Evolutionary conservation across 1,140 invertebrate species (phyloP).

Genomic region (Drosophila azteca): DNA sequence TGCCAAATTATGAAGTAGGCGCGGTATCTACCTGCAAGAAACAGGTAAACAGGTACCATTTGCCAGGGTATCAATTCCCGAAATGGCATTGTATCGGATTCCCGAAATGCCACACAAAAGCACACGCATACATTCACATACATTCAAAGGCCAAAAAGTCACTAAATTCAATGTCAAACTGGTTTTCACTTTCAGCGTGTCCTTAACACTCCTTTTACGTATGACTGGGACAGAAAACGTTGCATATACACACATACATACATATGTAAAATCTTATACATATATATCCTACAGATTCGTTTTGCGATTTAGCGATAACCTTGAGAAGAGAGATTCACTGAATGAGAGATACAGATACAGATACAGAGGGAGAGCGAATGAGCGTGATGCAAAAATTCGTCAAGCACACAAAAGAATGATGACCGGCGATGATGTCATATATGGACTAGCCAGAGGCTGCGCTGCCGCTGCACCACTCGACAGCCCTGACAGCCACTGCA

Average conservation of each 20-base stretch:
- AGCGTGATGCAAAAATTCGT: constrained; percentile 55
- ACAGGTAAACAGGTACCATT: constrained; percentile 9
- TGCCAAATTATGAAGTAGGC: no score
- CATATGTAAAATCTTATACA: background rate
- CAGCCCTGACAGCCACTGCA: constrained; percentile 43
- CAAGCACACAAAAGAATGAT: constrained; percentile 59
- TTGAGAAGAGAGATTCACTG: constrained; percentile 67
- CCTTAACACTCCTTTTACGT: constrained; percentile 69
- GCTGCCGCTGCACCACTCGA: no score
- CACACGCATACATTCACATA: constrained; percentile 15
- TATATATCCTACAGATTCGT: constrained; percentile 20
- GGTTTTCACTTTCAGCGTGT: constrained; percentile 73
- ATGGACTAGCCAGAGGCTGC: constrained; percentile 8
- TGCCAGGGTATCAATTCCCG: constrained; percentile 13
- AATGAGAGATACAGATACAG: constrained; percentile 32
- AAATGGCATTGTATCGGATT: constrained; percentile 70
- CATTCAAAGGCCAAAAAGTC: constrained; percentile 39
- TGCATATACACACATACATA: background rate
- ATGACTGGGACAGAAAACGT: constrained; percentile 31
- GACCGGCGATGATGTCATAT: constrained; percentile 57
- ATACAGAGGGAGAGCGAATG: constrained; percentile 38
- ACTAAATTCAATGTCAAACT: constrained; percentile 69
- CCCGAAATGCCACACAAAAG: constrained; percentile 38
- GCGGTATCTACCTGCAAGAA: background rate
- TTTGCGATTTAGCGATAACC: constrained; percentile 72